A percentile compares a stretch with the other conserved stretches of the same genome.
These are phyloP conservation scores for Nannospalax galili DNA, from an alignment of 2,113 vertebrate genomes.

Conservation along the genomic window DNA sequence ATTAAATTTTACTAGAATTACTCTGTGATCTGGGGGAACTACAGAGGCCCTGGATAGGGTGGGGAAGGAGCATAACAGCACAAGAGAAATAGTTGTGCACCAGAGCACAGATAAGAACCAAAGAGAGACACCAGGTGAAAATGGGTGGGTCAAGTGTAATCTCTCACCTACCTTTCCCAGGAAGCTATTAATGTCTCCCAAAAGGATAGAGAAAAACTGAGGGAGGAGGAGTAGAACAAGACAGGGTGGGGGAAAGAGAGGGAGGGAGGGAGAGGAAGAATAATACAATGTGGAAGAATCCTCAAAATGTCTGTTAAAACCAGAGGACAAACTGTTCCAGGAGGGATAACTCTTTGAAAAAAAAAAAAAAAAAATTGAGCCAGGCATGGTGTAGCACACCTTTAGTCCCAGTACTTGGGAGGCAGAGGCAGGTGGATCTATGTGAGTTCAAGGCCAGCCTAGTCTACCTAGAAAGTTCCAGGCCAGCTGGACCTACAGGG, in stretches of 20 bases:
- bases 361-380: too few relatives aligned
- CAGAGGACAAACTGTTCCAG: neutral
- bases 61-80: too few relatives aligned
- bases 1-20: neutral
- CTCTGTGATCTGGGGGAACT: neutral
- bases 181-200: neutral
- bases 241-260: neutral
- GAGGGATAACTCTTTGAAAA: neutral
- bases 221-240: slow-evolving; percentile 3
- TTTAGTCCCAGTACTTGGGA: too few relatives aligned
- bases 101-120: neutral
- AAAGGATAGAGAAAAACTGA: slow-evolving; percentile 5
- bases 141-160: neutral
- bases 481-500: too few relatives aligned
- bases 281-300: neutral
- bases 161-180: neutral
- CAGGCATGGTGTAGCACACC: too few relatives aligned
- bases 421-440: too few relatives aligned
- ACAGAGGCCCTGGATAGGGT: neutral
- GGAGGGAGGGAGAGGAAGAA: too few relatives aligned
- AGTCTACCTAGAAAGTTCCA: too few relatives aligned
- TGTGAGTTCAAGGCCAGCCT: too few relatives aligned
- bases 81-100: neutral
- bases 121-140: neutral
- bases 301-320: neutral